Evolutionary conservation across 1,140 invertebrate species (phyloP), one percentile per base, ranked within the genome.

Genomic region (Aphaenogaster rudis): DNA sequence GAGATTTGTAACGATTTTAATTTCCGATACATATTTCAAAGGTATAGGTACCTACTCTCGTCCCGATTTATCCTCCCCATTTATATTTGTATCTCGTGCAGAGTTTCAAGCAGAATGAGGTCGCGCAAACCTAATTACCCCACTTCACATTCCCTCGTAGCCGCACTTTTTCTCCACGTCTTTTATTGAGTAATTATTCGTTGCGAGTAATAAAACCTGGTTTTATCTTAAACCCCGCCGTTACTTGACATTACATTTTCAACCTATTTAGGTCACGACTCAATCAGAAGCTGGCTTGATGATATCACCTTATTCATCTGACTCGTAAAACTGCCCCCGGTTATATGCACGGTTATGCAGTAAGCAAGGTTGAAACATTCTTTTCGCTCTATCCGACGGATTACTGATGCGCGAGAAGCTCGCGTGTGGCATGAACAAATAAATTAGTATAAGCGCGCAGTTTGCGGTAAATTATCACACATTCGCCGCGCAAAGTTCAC

Each of bases 101-200:
- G 13, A n/a, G 9, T 45, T 48, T 17, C 13, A 15, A 48, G 52
- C 28, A 21, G 61, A 82, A 82, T 82, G 57, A 82, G 67, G 66
- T 74, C 67, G n/a, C 80, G 28, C 52, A 69, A 72, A 82, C 67
- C 80, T 72, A 61, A 82, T 82, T 82, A 74, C 15, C 11, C 17
- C 66, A 57, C 52, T 71, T 82, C 17, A 42, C 52, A 72, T 72
- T 72, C 59, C 59, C 39, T 42, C 39, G n/a, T 54, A 59, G 42
- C 28, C 28, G 54, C 7, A 48, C 33, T 74, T 39, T 78, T 74
- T 61, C 57, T 54, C 42, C 54, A 28, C 13, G 15, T 61, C 17
- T 74, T 72, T 61, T 82, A 82, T 74, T 61, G 54, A 72, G 67
- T 82, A 74, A 82, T 82, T 82, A 82, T 82, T 72, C 67, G 39